phyloP scores from a whole-genome alignment of 2,113 vertebrate genomes.

The Hyperopisus bebe region DNA sequence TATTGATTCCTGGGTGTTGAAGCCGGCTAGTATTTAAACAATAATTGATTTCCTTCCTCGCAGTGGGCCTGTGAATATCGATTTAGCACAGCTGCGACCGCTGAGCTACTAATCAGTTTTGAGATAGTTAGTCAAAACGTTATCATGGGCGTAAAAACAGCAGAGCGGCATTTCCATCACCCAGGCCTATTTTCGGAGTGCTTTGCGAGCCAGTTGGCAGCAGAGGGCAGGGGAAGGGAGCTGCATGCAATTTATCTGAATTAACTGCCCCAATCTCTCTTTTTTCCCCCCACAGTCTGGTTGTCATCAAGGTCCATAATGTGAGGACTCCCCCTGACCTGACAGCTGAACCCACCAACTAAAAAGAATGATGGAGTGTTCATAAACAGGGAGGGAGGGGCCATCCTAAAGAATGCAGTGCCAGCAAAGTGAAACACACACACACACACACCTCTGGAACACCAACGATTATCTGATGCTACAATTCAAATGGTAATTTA shows the following conservation, averaged over 20 bases:
- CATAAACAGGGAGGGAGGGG: neutral
- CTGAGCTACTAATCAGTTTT: constrained; percentile 62
- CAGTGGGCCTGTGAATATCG: constrained; percentile 63
- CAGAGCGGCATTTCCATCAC: constrained; percentile 5
- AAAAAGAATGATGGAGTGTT: neutral
- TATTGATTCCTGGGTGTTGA: constrained; percentile 65
- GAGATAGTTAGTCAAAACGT: constrained; percentile 64
- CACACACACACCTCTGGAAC: neutral
- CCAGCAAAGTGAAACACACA: neutral
- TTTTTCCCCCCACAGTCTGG: neutral
- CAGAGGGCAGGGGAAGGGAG: neutral
- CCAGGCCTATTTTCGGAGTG: neutral
- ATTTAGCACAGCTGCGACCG: constrained; percentile 63
- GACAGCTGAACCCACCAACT: neutral
- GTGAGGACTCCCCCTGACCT: neutral
- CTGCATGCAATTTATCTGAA: neutral
- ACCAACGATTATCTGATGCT: neutral
- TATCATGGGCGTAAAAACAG: constrained; percentile 51
- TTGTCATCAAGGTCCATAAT: neutral
- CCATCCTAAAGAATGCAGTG: neutral
- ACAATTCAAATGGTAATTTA: neutral
- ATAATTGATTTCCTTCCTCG: constrained; percentile 70
- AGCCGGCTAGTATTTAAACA: constrained; percentile 63
- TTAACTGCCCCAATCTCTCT: neutral
- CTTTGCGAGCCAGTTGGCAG: neutral